phyloP scores from a whole-genome alignment of 2,888 invertebrate species.

The Allolobophora icterica region DNA sequence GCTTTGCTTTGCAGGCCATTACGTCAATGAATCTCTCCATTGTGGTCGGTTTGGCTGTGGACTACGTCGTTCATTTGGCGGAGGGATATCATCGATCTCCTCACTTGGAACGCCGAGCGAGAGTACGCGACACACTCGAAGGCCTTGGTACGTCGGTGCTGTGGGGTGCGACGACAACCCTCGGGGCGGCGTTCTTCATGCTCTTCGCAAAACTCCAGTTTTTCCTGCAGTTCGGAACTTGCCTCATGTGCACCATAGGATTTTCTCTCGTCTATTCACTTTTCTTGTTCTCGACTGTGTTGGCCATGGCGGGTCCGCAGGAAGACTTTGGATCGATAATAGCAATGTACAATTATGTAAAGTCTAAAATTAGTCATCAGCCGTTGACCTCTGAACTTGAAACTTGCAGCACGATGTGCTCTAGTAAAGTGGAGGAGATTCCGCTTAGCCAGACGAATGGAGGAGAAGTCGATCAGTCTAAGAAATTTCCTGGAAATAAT shows the following conservation, averaged over 20 bases:
- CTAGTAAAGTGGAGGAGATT: background rate
- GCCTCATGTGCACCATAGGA: conserved; percentile 58
- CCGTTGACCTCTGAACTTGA: background rate
- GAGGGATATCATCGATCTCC: conserved; percentile 57
- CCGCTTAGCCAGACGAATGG: background rate
- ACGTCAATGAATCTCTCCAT: conserved; percentile 58
- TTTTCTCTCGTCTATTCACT: conserved; percentile 57
- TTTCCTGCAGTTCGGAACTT: conserved; percentile 59
- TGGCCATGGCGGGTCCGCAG: conserved; percentile 55
- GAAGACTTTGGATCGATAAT: conserved; percentile 41
- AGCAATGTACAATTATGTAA: background rate
- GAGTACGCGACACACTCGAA: conserved; percentile 55
- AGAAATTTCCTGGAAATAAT: background rate
- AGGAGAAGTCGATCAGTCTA: background rate
- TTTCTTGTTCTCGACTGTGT: conserved; percentile 51
- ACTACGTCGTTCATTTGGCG: conserved; percentile 59
- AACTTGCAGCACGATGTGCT: background rate
- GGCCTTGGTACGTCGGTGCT: conserved; percentile 56
- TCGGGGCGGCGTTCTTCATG: conserved; percentile 61
- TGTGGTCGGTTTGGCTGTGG: conserved; percentile 57
- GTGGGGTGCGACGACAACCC: conserved; percentile 57
- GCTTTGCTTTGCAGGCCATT: conserved; percentile 47
- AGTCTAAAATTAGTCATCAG: background rate
- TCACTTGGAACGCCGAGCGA: conserved; percentile 49
- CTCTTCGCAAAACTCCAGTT: conserved; percentile 58